Evolutionary conservation across 2,888 invertebrate genomes (phyloP).

Genomic region (Aleiodes leptofemur): DNA sequence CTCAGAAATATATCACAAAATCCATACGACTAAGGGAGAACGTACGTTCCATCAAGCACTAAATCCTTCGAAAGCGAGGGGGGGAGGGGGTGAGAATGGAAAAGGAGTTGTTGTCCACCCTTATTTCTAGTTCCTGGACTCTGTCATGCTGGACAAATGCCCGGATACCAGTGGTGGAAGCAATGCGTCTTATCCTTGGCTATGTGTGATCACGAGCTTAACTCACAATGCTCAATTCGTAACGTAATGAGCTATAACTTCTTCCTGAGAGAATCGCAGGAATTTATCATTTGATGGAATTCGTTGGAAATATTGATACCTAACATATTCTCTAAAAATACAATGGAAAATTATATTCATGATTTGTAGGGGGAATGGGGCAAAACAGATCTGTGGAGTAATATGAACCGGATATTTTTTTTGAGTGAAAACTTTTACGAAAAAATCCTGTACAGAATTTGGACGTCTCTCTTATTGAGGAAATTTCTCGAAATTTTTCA

Average conservation of each 20-base stretch:
- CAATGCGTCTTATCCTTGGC: slow-evolving; percentile 70
- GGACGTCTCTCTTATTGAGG: no score
- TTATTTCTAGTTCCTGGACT: slow-evolving; percentile 67
- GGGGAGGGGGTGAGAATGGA: slow-evolving; percentile 49
- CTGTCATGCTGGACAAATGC: slow-evolving; percentile 74
- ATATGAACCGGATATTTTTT: no score
- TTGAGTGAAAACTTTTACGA: no score
- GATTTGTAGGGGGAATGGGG: no score
- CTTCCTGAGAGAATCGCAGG: neutral
- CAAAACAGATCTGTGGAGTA: no score
- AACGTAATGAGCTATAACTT: slow-evolving; percentile 16
- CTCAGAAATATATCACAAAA: slow-evolving; percentile 51
- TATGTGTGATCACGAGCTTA: slow-evolving; percentile 23
- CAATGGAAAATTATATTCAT: no score
- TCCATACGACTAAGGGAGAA: slow-evolving; percentile 48
- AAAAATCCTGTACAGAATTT: no score
- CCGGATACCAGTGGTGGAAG: slow-evolving; percentile 75
- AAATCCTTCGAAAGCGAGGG: slow-evolving; percentile 62
- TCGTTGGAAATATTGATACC: no score
- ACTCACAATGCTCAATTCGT: slow-evolving; percentile 25
- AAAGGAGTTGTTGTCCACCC: slow-evolving; percentile 50
- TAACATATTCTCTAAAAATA: no score
- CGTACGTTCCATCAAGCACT: slow-evolving; percentile 57
- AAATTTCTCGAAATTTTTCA: no score
- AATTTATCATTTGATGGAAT: neutral